These are phyloP conservation scores for Drosophila equinoxialis DNA, from an alignment of 1,140 invertebrate genomes.

Conservation along the genomic window DNA sequence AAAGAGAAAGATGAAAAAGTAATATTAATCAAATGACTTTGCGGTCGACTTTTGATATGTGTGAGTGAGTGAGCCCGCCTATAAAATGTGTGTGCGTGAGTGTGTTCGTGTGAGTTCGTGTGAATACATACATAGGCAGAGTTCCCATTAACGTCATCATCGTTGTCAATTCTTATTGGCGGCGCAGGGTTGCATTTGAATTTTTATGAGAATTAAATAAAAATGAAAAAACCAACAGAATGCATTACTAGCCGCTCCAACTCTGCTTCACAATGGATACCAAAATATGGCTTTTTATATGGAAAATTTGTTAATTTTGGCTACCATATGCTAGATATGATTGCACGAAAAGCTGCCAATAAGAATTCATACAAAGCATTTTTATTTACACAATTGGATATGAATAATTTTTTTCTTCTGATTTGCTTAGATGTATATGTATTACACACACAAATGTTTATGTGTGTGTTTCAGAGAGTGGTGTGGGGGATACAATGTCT, in stretches of 20 bases:
- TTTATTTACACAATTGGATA: conserved; percentile 20
- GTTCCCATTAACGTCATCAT: conserved; percentile 82
- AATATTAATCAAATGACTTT: conserved; percentile 80
- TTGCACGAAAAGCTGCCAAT: conserved; percentile 7
- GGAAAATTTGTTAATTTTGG: not conserved
- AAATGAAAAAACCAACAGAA: conserved; percentile 29
- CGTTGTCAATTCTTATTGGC: conserved; percentile 80
- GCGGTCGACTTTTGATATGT: conserved; percentile 62
- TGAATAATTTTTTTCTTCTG: conserved; percentile 35
- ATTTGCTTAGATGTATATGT: conserved; percentile 20
- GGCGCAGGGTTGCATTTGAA: conserved; percentile 77
- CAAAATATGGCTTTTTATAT: not conserved
- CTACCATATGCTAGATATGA: conserved; percentile 17
- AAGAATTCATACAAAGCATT: conserved; percentile 25
- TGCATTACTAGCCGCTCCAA: conserved; percentile 3
- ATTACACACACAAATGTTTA: conserved; percentile 9
- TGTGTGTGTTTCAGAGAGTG: not conserved
- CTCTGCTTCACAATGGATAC: not conserved
- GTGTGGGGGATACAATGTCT: not conserved
- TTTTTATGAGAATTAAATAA: conserved; percentile 31
- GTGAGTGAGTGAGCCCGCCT: conserved; percentile 34
- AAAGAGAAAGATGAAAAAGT: conserved; percentile 46
- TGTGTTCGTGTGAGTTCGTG: conserved; percentile 53
- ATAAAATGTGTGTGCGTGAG: conserved; percentile 35
- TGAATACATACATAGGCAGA: conserved; percentile 63